These are phyloP conservation scores for Xanthia icteritia DNA, from an alignment of 2,888 invertebrate genomes.

Conservation along the genomic window DNA sequence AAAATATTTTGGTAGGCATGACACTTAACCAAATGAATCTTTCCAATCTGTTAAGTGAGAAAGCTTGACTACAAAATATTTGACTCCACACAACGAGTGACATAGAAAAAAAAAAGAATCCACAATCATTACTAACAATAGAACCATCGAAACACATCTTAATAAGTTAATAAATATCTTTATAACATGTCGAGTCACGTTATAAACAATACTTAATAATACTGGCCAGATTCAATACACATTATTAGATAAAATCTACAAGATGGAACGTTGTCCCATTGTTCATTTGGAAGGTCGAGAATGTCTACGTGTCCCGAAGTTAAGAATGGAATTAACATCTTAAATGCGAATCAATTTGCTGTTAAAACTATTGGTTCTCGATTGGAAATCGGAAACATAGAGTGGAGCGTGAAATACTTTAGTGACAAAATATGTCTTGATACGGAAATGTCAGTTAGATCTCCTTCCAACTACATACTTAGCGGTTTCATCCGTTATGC, in stretches of 20 bases:
- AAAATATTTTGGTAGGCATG: neutral
- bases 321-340: slow-evolving; percentile 82
- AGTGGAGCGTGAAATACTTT: neutral
- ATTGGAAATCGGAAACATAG: slow-evolving; percentile 24
- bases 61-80: slow-evolving; percentile 11
- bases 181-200: slow-evolving; percentile 58
- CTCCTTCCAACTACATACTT: neutral
- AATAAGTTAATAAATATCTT: slow-evolving; percentile 62
- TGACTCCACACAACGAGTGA: neutral
- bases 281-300: slow-evolving; percentile 66
- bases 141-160: slow-evolving; percentile 58
- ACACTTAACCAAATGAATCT: neutral
- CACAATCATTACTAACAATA: slow-evolving; percentile 60
- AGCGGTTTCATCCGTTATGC: too few relatives aligned
- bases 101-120: slow-evolving; percentile 33
- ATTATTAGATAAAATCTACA: slow-evolving; percentile 67
- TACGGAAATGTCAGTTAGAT: neutral
- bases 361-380: slow-evolving; percentile 68
- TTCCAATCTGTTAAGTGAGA: neutral
- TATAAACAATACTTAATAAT: slow-evolving; percentile 59
- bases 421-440: neutral
- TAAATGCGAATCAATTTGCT: slow-evolving; percentile 80
- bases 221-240: slow-evolving; percentile 61
- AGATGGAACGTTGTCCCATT: slow-evolving; percentile 59
- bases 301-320: slow-evolving; percentile 62